phyloP scores from a whole-genome alignment of 1,140 invertebrate species.

The Drosophila nikananu region DNA sequence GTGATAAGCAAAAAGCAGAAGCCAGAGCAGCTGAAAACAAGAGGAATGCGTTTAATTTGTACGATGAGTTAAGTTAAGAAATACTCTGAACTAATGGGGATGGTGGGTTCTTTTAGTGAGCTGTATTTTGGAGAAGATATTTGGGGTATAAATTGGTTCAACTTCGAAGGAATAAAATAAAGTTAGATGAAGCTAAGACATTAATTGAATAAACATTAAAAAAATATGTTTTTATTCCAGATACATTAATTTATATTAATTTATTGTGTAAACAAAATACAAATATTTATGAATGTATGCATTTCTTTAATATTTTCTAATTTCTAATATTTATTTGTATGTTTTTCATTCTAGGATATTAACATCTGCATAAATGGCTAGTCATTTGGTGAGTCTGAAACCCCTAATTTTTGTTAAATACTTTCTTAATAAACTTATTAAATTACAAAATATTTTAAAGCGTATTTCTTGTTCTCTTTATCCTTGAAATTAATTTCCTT shows the following conservation, averaged over 20 bases:
- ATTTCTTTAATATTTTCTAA: neutral
- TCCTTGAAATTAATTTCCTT: neutral
- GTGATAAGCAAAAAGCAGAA: constrained; percentile 63
- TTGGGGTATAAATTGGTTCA: neutral
- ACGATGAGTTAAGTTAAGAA: constrained; percentile 49
- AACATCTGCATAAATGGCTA: neutral
- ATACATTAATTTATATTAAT: too few relatives aligned
- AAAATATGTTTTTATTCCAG: neutral
- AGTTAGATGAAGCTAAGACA: neutral
- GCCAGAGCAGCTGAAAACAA: constrained; percentile 33
- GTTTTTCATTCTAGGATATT: neutral
- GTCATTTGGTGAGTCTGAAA: neutral
- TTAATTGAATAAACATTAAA: neutral
- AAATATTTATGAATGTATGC: too few relatives aligned
- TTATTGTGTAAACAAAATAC: too few relatives aligned
- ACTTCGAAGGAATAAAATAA: too few relatives aligned
- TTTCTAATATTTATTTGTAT: neutral
- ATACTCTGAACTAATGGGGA: constrained; percentile 29
- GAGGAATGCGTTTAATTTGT: constrained; percentile 76
- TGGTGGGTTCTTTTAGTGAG: neutral
- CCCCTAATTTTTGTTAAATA: neutral
- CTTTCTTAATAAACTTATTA: neutral
- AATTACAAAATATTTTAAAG: neutral
- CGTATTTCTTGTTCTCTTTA: neutral
- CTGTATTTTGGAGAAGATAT: neutral